Percentiles rank a stretch among this genome's conserved stretches.
These are phyloP conservation scores for Sebastes trivittatus DNA, from an alignment of 2,797 vertebrate species.

Conservation along the genomic window DNA sequence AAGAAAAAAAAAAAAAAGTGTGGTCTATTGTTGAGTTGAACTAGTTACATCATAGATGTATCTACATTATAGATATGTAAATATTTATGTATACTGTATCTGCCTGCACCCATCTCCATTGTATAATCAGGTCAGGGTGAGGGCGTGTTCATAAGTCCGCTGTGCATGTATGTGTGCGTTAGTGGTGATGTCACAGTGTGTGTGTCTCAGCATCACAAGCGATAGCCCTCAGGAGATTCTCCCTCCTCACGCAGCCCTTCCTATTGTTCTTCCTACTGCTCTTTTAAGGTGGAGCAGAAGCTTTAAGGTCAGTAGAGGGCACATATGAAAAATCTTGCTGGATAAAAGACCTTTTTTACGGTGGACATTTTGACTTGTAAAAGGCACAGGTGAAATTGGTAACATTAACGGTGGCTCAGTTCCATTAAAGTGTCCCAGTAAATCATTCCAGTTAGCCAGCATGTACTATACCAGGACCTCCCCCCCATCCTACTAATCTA, in stretches of 20 bases:
- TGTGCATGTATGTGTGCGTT: neutral
- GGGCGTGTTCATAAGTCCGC: constrained; percentile 2
- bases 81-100: constrained; percentile 7
- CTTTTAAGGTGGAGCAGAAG: constrained; percentile 11
- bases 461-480: neutral
- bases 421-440: neutral
- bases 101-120: constrained; percentile 1
- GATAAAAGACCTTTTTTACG: constrained; percentile 13
- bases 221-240: constrained; percentile 18
- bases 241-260: constrained; percentile 10
- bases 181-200: constrained; percentile 48
- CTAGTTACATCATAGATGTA: neutral
- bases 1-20: neutral
- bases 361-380: neutral
- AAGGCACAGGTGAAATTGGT: neutral
- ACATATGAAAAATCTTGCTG: constrained; percentile 2
- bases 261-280: neutral
- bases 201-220: constrained; percentile 59
- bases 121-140: constrained; percentile 55
- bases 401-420: neutral
- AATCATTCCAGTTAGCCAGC: neutral
- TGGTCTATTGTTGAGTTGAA: neutral
- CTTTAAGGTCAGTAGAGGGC: constrained; percentile 26
- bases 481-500: neutral
- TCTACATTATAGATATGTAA: constrained; percentile 1